These are phyloP conservation scores for Morone saxatilis DNA, from an alignment of 2,113 vertebrate species.

Conservation along the genomic window DNA sequence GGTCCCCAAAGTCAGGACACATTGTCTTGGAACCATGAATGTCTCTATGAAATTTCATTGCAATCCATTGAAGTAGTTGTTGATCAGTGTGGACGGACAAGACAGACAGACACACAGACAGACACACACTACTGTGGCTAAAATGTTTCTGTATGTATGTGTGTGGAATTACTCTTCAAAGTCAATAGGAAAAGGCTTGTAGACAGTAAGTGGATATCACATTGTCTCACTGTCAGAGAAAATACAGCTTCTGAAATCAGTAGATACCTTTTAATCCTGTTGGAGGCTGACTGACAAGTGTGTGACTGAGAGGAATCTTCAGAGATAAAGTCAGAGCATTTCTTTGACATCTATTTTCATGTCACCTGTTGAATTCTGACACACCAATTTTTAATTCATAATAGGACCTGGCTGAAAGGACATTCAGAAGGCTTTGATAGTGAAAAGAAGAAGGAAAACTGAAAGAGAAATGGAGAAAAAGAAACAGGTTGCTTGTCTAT, in stretches of 20 bases:
- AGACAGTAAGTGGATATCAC: no score
- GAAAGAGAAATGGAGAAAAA: slow-evolving; percentile 7
- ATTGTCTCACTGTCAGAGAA: not conserved
- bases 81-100: no score
- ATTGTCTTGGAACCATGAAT: no score
- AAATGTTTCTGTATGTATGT: no score
- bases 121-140: no score
- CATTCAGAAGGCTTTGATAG: not conserved
- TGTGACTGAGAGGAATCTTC: not conserved
- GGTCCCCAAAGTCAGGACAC: no score
- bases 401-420: not conserved
- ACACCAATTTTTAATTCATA: slow-evolving; percentile 21
- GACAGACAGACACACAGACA: no score
- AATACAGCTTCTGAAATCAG: not conserved
- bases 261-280: not conserved
- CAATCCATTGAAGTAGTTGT: no score
- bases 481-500: slow-evolving; percentile 36
- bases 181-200: no score
- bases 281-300: not conserved
- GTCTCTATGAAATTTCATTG: no score
- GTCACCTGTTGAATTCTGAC: slow-evolving; percentile 14
- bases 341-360: slow-evolving; percentile 26
- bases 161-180: no score
- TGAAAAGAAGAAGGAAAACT: not conserved
- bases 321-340: not conserved